phyloP scores from a whole-genome alignment of 2,888 invertebrate species.

The Thymelicus sylvestris region DNA sequence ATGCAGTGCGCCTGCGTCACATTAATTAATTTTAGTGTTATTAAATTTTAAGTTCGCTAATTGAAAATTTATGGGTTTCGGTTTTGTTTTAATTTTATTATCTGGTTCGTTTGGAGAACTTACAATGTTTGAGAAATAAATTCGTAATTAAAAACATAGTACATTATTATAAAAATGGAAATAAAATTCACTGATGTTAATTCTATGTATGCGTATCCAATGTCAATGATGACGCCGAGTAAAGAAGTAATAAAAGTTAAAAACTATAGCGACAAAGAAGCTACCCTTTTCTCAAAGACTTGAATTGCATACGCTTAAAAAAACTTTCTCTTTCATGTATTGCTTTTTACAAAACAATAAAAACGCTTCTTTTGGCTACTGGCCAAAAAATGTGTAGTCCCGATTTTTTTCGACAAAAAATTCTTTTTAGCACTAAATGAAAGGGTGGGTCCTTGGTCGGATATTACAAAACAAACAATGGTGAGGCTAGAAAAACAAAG shows the following conservation, averaged over 20 bases:
- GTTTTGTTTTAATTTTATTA: not conserved
- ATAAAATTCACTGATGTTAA: too few species aligned
- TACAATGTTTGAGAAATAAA: not conserved
- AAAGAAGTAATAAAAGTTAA: constrained; percentile 9
- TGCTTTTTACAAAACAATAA: constrained; percentile 53
- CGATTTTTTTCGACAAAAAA: constrained; percentile 49
- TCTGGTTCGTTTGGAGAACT: not conserved
- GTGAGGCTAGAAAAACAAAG: constrained; percentile 62
- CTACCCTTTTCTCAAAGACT: constrained; percentile 15
- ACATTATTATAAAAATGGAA: too few species aligned
- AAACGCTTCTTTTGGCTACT: constrained; percentile 57
- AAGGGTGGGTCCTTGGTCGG: constrained; percentile 65
- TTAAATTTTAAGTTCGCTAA: not conserved
- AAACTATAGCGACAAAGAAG: constrained; percentile 15
- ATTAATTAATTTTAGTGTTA: not conserved
- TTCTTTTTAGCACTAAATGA: constrained; percentile 52
- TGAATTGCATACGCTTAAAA: constrained; percentile 18
- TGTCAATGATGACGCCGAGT: not conserved
- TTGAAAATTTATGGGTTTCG: not conserved
- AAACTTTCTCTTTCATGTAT: constrained; percentile 70
- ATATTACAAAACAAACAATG: constrained; percentile 73
- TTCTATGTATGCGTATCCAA: too few species aligned
- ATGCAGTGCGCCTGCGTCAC: not conserved
- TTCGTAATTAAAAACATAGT: not conserved
- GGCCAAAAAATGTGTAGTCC: constrained; percentile 52